Evolutionary conservation across 92 coral and sea anemone species (phyloP).

Genomic region (Desmophyllum pertusum): DNA sequence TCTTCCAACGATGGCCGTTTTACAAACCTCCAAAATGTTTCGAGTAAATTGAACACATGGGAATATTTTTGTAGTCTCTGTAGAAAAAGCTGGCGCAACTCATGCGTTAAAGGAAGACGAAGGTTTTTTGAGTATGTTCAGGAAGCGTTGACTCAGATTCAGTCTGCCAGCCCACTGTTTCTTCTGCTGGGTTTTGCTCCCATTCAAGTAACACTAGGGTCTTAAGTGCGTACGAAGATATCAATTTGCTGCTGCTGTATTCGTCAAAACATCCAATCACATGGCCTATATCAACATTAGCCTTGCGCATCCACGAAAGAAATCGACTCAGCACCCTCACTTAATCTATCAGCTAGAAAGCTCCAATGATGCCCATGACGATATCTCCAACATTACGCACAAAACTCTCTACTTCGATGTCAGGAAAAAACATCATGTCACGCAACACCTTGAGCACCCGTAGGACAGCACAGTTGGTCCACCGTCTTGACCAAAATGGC

Average conservation of each 20-base stretch:
- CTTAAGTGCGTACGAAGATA: slow-evolving; percentile 33
- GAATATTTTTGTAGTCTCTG: background rate
- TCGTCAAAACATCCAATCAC: too few relatives aligned
- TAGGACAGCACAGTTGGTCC: slow-evolving; percentile 3
- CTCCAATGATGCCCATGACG: too few relatives aligned
- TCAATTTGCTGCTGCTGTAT: too few relatives aligned
- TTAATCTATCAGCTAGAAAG: too few relatives aligned
- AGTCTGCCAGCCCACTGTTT: slow-evolving; percentile 11
- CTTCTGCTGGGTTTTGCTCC: background rate
- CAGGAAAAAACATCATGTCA: background rate
- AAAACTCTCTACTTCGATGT: too few relatives aligned
- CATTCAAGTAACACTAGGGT: slow-evolving; percentile 44
- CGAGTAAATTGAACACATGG: too few relatives aligned
- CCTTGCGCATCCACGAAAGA: too few relatives aligned
- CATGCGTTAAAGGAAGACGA: background rate
- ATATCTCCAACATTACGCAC: too few relatives aligned
- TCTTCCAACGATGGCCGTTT: too few relatives aligned
- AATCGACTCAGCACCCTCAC: too few relatives aligned
- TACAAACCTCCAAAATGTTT: too few relatives aligned
- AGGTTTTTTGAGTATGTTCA: background rate
- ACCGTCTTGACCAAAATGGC: slow-evolving; percentile 30
- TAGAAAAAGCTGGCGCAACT: slow-evolving; percentile 1
- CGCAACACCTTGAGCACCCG: slow-evolving; percentile 31
- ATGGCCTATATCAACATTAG: too few relatives aligned
- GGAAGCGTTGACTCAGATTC: background rate